phyloP scores from a whole-genome alignment of 2,888 invertebrate genomes.

The Crioceris asparagi region DNA sequence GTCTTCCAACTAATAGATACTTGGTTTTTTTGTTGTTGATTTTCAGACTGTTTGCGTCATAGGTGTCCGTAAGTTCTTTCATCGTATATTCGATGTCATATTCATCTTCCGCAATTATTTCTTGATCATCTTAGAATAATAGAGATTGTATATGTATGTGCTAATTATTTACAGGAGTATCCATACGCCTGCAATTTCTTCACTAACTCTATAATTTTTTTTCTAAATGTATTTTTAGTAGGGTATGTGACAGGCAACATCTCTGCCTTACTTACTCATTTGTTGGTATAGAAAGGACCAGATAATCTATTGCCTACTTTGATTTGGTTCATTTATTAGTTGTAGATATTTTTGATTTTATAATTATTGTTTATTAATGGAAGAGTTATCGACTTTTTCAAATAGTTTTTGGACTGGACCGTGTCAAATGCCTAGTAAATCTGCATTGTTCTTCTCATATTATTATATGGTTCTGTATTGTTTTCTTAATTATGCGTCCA shows the following conservation, averaged over 20 bases:
- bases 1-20: not conserved
- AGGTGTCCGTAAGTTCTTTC: no score
- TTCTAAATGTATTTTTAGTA: not conserved
- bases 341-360: not conserved
- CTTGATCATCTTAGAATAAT: constrained; percentile 1
- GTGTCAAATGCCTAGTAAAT: constrained; percentile 2
- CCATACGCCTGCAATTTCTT: constrained; percentile 1
- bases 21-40: not conserved
- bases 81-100: constrained; percentile 2
- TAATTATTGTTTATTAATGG: constrained; percentile 1
- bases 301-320: no score
- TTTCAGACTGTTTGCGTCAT: constrained; percentile 1
- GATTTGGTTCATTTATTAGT: constrained; percentile 1
- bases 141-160: constrained; percentile 2
- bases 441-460: no score
- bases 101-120: not conserved
- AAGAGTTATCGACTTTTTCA: constrained; percentile 1
- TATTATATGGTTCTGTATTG: no score
- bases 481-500: no score
- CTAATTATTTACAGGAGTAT: not conserved
- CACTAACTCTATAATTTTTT: not conserved
- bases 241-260: not conserved
- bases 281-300: no score
- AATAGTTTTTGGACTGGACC: constrained; percentile 1
- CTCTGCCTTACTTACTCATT: not conserved